Base-by-base conservation (phyloP, 2,113 vertebrate genomes). In the Ranitomeya variabilis region DNA sequence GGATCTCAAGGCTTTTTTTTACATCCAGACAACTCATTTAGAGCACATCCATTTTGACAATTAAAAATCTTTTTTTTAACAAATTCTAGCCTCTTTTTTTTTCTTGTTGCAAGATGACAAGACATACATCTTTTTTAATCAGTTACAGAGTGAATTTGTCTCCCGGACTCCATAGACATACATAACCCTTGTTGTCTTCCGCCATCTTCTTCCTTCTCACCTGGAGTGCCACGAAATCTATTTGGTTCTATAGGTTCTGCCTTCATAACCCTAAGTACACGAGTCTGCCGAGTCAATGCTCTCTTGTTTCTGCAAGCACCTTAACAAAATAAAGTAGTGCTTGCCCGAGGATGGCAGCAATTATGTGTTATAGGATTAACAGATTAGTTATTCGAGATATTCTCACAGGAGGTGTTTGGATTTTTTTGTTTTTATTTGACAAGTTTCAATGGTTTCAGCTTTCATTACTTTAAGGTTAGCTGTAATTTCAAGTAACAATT, bases 381-480 rank as follows among this genome's bases (percentile, higher is more conserved):
- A 79, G 74, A 80, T 87, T 87, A 80, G 86, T 87, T 19, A 87
- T 80, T 55, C 67, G 62, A 87, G 60, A 64, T 51, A 55, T 54
- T 62, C 18, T 21, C 10, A 86, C 4, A 19, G n/a, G 69, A 66
- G 86, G 86, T 80, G 74, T 79, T 66, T 31, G 59, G n/a, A 15
- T 80, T 7, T 57, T 57, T 80, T 57, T 57, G 9, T 55, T 80
- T 55, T 54, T n/a, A 16, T 73, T 77, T 18, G 6, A 8, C 15
- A 81, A 62, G 78, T 57, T 62, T 19, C 7, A 60, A 82, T 64
- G 55, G 59, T 11, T 45, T 45, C 37, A 45, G 3, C 37, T 45
- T 45, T 45, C 37, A 37, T 45, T 45, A 2, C 37, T 45, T 45
- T 2, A 45, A 45, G 37, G 37, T 45, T 45, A 45, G 3, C 37